These are phyloP conservation scores for Tamandua tetradactyla DNA, from an alignment of 2,797 vertebrate genomes.

Conservation along the genomic window DNA sequence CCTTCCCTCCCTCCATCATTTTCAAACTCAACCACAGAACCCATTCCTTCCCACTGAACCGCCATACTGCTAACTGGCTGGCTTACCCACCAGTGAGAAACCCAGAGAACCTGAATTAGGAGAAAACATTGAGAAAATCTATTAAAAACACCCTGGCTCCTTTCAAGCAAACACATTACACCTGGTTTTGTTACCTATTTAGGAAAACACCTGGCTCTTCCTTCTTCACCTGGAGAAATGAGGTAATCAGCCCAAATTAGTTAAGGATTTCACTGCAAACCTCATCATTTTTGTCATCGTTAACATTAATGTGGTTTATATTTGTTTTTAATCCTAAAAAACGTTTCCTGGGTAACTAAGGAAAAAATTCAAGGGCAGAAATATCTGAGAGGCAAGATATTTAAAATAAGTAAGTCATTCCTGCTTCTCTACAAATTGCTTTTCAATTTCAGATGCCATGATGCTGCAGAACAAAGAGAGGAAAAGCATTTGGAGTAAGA, in stretches of 20 bases:
- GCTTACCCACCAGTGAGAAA: neutral
- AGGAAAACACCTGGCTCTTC: neutral
- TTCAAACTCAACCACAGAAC: neutral
- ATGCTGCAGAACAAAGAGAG: neutral
- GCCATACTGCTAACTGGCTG: neutral
- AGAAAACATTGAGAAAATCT: neutral
- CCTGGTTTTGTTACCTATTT: conserved; percentile 6
- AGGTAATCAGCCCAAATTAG: conserved; percentile 15
- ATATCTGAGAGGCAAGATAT: conserved; percentile 39
- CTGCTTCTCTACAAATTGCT: conserved; percentile 30
- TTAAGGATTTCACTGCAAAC: conserved; percentile 21
- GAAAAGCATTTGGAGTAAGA: neutral
- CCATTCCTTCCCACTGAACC: neutral
- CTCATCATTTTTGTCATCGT: conserved; percentile 45
- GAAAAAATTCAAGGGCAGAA: conserved; percentile 58
- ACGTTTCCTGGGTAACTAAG: conserved; percentile 67
- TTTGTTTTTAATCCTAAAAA: conserved; percentile 58
- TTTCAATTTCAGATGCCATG: neutral
- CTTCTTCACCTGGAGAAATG: conserved; percentile 54
- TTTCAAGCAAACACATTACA: conserved; percentile 10
- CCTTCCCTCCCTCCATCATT: neutral
- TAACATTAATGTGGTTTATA: neutral
- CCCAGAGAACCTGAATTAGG: neutral
- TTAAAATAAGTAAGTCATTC: conserved; percentile 52
- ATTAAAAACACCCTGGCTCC: conserved; percentile 5